Conservation (phyloP, 1,140 invertebrate species). For the Aleiodes sp. region DNA sequence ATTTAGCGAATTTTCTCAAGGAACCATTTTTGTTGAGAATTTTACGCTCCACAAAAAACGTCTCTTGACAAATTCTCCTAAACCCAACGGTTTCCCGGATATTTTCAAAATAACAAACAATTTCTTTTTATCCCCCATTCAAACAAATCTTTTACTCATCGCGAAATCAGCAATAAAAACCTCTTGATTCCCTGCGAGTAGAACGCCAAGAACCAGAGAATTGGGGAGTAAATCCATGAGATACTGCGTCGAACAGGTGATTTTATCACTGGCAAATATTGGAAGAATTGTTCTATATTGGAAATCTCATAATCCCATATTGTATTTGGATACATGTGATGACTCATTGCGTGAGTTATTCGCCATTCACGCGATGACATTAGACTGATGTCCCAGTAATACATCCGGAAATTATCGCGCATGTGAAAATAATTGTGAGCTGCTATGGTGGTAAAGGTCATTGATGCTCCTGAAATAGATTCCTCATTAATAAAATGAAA, state of each 20-base stretch:
- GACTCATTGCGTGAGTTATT: constrained; percentile 80
- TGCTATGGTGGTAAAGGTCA: constrained; percentile 69
- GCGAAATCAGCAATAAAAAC: too few species aligned
- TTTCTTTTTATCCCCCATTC: too few species aligned
- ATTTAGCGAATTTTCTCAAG: too few species aligned
- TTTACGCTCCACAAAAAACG: too few species aligned
- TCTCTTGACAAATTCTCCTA: too few species aligned
- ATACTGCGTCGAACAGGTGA: constrained; percentile 53
- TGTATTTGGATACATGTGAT: constrained; percentile 85
- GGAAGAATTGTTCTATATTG: constrained; percentile 73
- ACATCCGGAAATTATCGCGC: constrained; percentile 83
- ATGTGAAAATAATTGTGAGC: constrained; percentile 87
- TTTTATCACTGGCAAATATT: constrained; percentile 70
- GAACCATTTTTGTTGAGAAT: too few species aligned
- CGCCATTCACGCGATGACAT: constrained; percentile 78
- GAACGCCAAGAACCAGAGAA: constrained; percentile 64
- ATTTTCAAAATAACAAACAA: too few species aligned
- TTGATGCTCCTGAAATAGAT: constrained; percentile 65
- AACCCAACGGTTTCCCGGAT: too few species aligned
- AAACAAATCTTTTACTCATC: too few species aligned
- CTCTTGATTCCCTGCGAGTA: constrained; percentile 60
- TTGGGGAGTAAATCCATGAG: constrained; percentile 64
- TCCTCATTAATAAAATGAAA: too few species aligned
- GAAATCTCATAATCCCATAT: constrained; percentile 80
- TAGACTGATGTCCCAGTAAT: constrained; percentile 77